Evolutionary conservation across 2,797 vertebrate species (phyloP).

Genomic region (Syngnathus rostellatus): DNA sequence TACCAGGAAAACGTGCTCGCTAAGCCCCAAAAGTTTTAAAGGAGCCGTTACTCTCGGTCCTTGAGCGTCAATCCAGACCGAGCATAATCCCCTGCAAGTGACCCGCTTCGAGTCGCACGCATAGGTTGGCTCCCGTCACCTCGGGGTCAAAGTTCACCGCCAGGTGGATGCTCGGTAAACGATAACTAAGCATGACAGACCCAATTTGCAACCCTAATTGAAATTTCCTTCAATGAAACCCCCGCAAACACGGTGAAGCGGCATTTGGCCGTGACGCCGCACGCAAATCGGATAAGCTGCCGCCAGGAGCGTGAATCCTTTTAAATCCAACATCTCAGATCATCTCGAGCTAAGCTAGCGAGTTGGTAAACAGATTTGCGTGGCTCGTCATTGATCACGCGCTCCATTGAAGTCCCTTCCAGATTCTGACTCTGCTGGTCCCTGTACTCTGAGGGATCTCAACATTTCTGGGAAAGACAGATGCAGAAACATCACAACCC

Average conservation of each 20-base stretch:
- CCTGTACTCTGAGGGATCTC: no score
- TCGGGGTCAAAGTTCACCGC: constrained; percentile 48
- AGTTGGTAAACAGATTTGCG: constrained; percentile 47
- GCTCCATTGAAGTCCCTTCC: constrained; percentile 40
- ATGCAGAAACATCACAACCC: no score
- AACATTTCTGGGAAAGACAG: no score
- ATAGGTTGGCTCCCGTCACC: constrained; percentile 34
- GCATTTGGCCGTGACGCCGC: no score
- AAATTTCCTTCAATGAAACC: no score
- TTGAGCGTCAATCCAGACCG: constrained; percentile 15
- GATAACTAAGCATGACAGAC: neutral
- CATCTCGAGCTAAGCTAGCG: constrained; percentile 28
- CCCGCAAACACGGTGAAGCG: no score
- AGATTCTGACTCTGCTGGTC: constrained; percentile 27
- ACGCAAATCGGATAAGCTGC: no score
- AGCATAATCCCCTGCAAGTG: constrained; percentile 28
- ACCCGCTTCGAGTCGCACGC: constrained; percentile 34
- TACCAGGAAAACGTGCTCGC: no score
- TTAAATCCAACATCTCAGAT: constrained; percentile 15
- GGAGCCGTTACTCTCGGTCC: constrained; percentile 19
- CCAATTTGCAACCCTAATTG: constrained; percentile 35
- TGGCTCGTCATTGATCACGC: constrained; percentile 34
- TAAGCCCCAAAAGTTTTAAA: no score
- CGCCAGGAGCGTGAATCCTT: no score
- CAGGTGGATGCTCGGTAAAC: neutral